Percentiles rank a stretch among this genome's conserved stretches.
Conservation (phyloP, 2,797 vertebrate genomes). For the Crotalus adamanteus region DNA sequence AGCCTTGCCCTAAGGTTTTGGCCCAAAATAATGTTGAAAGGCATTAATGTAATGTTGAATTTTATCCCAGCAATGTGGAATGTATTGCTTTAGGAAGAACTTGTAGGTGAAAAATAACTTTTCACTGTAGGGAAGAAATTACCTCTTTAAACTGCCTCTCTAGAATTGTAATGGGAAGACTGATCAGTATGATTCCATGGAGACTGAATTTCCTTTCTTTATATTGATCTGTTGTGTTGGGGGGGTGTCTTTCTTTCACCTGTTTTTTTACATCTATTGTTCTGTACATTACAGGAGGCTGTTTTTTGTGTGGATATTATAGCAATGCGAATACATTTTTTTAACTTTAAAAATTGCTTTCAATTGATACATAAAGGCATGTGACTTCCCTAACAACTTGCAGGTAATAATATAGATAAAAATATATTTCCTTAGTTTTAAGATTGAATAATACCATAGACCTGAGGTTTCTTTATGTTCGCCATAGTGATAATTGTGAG, state of each 20-base stretch:
- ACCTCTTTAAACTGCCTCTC: background rate
- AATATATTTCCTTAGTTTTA: background rate
- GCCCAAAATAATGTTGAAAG: background rate
- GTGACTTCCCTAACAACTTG: background rate
- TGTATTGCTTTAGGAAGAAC: background rate
- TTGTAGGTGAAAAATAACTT: background rate
- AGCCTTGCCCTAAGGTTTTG: background rate
- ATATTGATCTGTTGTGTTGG: background rate
- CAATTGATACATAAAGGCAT: background rate
- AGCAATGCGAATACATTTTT: background rate
- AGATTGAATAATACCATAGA: background rate
- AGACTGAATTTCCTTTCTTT: background rate
- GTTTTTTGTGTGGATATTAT: background rate
- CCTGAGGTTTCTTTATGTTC: background rate
- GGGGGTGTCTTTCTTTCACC: background rate
- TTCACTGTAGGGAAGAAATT: background rate
- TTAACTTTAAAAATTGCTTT: background rate
- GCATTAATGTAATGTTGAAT: background rate
- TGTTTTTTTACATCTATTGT: background rate
- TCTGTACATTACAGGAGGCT: background rate
- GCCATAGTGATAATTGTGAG: background rate
- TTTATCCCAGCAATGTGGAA: background rate
- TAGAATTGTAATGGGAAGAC: background rate
- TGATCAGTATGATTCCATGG: background rate
- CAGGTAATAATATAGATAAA: background rate